Base-by-base conservation (phyloP, 2,888 invertebrate species). In the Andrena haemorrhoa region DNA sequence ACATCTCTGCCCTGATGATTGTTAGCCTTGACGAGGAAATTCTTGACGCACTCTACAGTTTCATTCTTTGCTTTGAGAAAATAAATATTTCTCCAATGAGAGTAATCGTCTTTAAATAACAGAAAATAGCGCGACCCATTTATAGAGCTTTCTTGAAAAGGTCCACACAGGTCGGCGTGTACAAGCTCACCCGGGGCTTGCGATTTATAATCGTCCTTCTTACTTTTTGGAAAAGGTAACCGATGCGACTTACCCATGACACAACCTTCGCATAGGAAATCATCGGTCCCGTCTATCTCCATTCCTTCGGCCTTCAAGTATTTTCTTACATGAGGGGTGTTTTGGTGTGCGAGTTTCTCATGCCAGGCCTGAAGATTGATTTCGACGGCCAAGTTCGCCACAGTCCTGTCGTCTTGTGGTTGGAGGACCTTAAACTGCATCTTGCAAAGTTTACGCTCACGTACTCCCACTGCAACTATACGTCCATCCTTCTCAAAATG, bases 401-500 rank as follows among this genome's bases (percentile, higher is more conserved):
- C n/a, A n/a, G 10, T 20, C 20, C 51, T 51, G 3, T 23, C 0
- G 4, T n/a, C 2, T n/a, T 35, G 8, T 23, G 10, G 35, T 35
- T 10, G 8, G 0, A 10, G 0, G 8, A 56, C 8, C 35, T 49
- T 73, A 3, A 88, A 65, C 4, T 79, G 71, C 84, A 88, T 86
- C 1, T 41, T 29, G 12, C 63, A 88, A 0, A 84, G 47, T 23
- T 79, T 75, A 0, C 73, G 70, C 53, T 29, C n/a, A 3, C 86
- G 77, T 47, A 68, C 69, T 73, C 82, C 86, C 29, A 66, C 49
- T 29, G 72, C 77, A 6, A 69, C 56, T 3, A 75, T 72, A 12
- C 35, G 53, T 29, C 69, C 76, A 49, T 78, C 16, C 41, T 68
- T 77, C 7, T 56, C 10, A 6, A 86, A 66, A 16, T 51, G 80